Conservation (phyloP, 2,888 invertebrate species). For the Shargacucullia verbasci region DNA sequence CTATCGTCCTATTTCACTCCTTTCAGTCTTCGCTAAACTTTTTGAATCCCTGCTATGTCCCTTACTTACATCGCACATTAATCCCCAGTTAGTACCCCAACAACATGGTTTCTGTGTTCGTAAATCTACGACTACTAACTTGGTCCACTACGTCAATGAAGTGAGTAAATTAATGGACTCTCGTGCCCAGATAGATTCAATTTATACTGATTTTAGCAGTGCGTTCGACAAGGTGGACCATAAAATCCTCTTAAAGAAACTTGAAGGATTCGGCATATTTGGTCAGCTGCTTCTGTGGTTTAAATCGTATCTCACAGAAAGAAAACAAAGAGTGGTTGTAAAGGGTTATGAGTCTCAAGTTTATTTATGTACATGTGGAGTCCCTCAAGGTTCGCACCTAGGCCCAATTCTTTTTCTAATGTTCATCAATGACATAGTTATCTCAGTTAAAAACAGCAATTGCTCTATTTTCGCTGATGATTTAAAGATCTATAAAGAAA, state of each 20-base stretch:
- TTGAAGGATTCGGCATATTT: not conserved
- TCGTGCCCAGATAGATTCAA: too few species aligned
- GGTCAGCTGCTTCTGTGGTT: not conserved
- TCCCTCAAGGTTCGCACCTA: not conserved
- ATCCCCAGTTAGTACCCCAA: not conserved
- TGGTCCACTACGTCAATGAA: not conserved
- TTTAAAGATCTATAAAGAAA: not conserved
- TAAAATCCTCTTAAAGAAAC: not conserved
- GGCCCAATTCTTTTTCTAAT: slow-evolving; percentile 2
- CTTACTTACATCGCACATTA: not conserved
- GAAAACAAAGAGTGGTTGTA: not conserved
- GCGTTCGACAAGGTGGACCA: slow-evolving; percentile 11
- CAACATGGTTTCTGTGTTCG: slow-evolving; percentile 2
- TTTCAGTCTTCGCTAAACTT: slow-evolving; percentile 1
- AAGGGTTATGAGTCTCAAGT: not conserved
- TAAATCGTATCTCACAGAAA: slow-evolving; percentile 3
- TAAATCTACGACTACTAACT: not conserved
- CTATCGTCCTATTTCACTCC: slow-evolving; percentile 1
- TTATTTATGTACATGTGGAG: slow-evolving; percentile 1
- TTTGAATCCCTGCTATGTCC: not conserved
- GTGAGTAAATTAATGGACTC: not conserved
- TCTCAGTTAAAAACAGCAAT: not conserved
- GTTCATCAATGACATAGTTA: slow-evolving; percentile 1
- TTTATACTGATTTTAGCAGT: too few species aligned
- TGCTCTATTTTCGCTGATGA: slow-evolving; percentile 4